Percentiles rank a stretch among this genome's conserved stretches.
phyloP scores from a whole-genome alignment of 2,888 invertebrate species.

The Polyploca ridens region DNA sequence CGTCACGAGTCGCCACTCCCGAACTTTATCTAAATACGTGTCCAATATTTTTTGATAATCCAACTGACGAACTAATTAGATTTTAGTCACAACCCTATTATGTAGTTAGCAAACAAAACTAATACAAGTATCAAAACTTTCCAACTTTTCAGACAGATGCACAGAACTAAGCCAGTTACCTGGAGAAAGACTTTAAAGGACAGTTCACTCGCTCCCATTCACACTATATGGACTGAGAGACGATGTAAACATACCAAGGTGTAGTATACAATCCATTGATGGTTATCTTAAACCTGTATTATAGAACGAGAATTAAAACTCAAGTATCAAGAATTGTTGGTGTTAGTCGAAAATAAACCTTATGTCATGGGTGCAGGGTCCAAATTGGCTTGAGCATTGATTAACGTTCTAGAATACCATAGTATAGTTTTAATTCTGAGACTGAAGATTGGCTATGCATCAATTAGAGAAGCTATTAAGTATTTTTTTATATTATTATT shows the following conservation, averaged over 20 bases:
- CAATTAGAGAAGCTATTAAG: no score
- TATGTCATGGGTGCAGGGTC: no score
- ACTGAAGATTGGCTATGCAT: no score
- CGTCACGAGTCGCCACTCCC: no score
- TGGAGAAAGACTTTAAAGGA: conserved; percentile 30
- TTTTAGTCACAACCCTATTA: no score
- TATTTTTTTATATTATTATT: no score
- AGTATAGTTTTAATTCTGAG: no score
- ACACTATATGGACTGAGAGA: conserved; percentile 66
- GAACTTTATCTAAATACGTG: no score
- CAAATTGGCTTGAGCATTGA: no score
- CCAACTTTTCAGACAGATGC: conserved; percentile 64
- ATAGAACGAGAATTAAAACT: not conserved
- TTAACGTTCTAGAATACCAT: no score
- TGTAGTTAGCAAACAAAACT: conserved; percentile 43
- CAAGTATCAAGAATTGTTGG: not conserved
- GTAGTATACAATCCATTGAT: conserved; percentile 45
- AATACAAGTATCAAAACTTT: conserved; percentile 44
- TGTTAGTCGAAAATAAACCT: not conserved
- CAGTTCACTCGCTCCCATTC: conserved; percentile 61
- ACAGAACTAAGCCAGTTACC: conserved; percentile 54
- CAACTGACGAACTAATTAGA: no score
- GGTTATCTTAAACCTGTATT: conserved; percentile 18
- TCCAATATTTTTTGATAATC: no score
- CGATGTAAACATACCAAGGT: conserved; percentile 61